Evolutionary conservation across 2,797 vertebrate species (phyloP).

Genomic region (Poeciliopsis infans): DNA sequence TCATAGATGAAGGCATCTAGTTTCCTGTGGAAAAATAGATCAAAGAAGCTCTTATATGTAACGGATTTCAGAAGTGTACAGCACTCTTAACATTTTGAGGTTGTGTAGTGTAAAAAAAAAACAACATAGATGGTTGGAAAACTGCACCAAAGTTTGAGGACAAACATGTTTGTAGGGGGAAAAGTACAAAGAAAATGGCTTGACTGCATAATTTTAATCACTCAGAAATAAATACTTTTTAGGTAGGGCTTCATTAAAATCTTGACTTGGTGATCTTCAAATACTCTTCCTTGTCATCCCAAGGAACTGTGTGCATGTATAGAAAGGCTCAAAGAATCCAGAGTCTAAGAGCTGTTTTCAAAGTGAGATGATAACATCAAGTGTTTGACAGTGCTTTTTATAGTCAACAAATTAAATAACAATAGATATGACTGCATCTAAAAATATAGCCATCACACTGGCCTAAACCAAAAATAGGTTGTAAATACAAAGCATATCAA

Average conservation of each 20-base stretch:
- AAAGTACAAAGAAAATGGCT: not conserved
- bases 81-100: not conserved
- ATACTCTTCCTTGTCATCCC: not conserved
- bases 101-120: not conserved
- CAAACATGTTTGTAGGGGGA: not conserved
- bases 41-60: not conserved
- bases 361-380: not conserved
- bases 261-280: not conserved
- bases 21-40: constrained; percentile 81
- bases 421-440: constrained; percentile 41
- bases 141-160: not conserved
- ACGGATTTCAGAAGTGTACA: not conserved
- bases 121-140: not conserved
- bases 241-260: not conserved
- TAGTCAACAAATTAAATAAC: constrained; percentile 36
- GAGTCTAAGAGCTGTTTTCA: constrained; percentile 12
- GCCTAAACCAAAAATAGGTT: constrained; percentile 46
- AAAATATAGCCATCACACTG: constrained; percentile 61
- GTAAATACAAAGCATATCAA: constrained; percentile 44
- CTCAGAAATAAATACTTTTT: not conserved
- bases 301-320: not conserved
- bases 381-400: constrained; percentile 49
- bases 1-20: constrained; percentile 98
- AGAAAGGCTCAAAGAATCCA: constrained; percentile 15
- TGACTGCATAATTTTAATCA: not conserved